Evolutionary conservation across 2,888 invertebrate genomes (phyloP), one percentile per base, ranked within the genome.

Genomic region (Acholoe squamosa): DNA sequence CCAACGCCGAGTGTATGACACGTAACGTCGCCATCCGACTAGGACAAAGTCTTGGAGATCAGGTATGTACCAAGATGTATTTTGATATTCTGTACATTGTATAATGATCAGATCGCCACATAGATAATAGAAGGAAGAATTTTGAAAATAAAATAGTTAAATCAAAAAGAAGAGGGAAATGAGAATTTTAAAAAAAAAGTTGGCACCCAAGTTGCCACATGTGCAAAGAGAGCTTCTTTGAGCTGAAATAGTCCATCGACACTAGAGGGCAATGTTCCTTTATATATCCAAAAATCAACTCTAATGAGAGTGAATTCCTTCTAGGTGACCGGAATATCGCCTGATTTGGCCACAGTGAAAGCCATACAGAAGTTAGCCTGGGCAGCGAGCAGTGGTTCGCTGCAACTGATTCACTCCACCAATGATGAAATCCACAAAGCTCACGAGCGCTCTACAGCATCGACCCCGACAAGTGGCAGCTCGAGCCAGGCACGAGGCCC

Each of bases 11-110:
- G 96, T 97, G 97, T 93, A 97, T 98, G 96, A 96, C 98, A 86
- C 97, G 98, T 93, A 97, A 97, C 92, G 98, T 98, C 34, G 97
- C 98, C 0, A 97, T 97, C 88, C 98, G 98, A 95, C 96, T 99
- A 92, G 98, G 98, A 0, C 97, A 97, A 93, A 97, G 97, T 91
- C 96, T 99, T 90, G 97, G 98, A 22, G 97, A 97, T 93, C 97
- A 98, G 97, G 97, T 97, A 93, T 28, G 54, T 10, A 10, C 3
- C 43, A 43, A 43, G 43, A 43, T 43, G n/a, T n/a, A n/a, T n/a
- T n/a, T n/a, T n/a, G n/a, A n/a, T n/a, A n/a, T n/a, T n/a, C n/a
- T n/a, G n/a, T n/a, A n/a, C n/a, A n/a, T n/a, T n/a, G n/a, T n/a
- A n/a, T n/a, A n/a, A n/a, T n/a, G n/a, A n/a, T n/a, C n/a, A n/a